phyloP scores from a whole-genome alignment of 1,140 invertebrate genomes.

The Aphidius ervi region DNA sequence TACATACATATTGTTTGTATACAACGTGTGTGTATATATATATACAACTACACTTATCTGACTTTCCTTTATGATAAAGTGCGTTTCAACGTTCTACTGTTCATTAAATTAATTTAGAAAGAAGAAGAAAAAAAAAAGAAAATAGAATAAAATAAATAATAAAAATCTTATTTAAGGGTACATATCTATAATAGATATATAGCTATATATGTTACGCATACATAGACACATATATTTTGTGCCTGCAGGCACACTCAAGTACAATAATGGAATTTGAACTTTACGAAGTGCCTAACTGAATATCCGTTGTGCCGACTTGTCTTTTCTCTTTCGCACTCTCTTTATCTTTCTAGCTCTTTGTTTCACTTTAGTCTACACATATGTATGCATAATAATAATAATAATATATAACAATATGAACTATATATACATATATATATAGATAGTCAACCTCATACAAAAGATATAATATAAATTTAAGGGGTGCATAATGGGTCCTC shows the following conservation, averaged over 20 bases:
- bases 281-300: slow-evolving; percentile 4
- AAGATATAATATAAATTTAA: slow-evolving; percentile 2
- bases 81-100: not conserved
- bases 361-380: too few species aligned
- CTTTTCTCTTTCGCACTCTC: not conserved
- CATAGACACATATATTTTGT: not conserved
- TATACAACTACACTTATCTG: not conserved
- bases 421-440: not conserved
- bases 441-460: too few species aligned
- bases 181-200: too few species aligned
- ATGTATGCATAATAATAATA: too few species aligned
- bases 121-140: slow-evolving; percentile 2
- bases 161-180: not conserved
- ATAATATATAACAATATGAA: slow-evolving; percentile 2
- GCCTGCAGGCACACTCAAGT: not conserved
- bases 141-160: not conserved
- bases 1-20: too few species aligned
- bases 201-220: too few species aligned
- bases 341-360: not conserved
- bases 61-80: slow-evolving; percentile 5
- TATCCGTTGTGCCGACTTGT: not conserved
- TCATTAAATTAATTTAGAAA: not conserved
- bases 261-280: slow-evolving; percentile 13
- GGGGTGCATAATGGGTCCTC: slow-evolving; percentile 9
- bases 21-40: too few species aligned